These are phyloP conservation scores for Aphodius granarius DNA, from an alignment of 2,888 invertebrate species.

Conservation along the genomic window DNA sequence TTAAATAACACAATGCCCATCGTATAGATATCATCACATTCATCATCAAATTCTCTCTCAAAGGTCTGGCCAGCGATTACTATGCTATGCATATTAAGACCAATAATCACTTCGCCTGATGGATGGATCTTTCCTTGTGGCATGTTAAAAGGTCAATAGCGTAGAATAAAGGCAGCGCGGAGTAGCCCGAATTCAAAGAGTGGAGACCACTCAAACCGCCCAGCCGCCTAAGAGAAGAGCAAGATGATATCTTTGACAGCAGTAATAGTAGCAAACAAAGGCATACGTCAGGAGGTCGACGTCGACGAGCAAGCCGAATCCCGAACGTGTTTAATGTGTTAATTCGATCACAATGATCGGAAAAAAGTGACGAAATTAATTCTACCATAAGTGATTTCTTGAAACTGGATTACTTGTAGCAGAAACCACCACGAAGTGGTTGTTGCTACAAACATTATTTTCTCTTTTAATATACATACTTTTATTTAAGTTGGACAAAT, in stretches of 20 bases:
- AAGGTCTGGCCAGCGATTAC: neutral
- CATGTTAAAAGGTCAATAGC: constrained; percentile 8
- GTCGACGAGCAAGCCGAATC: neutral
- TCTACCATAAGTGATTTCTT: neutral
- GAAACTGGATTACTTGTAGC: no score
- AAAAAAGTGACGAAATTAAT: neutral
- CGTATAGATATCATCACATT: neutral
- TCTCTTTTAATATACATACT: no score
- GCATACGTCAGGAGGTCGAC: neutral
- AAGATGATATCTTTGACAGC: neutral
- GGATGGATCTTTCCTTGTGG: constrained; percentile 2
- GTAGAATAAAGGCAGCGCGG: constrained; percentile 5
- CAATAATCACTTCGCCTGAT: neutral
- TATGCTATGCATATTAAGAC: neutral
- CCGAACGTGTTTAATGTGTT: neutral
- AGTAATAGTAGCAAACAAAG: neutral
- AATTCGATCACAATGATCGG: neutral
- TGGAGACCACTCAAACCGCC: neutral
- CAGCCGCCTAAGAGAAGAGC: neutral
- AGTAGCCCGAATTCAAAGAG: constrained; percentile 1
- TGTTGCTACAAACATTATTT: no score
- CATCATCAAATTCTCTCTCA: neutral
- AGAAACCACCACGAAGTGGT: no score
- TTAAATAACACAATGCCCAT: neutral
- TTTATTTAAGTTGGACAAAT: no score